Conservation (phyloP, 2,888 invertebrate species). For the Parapristionchus giblindavisi region DNA sequence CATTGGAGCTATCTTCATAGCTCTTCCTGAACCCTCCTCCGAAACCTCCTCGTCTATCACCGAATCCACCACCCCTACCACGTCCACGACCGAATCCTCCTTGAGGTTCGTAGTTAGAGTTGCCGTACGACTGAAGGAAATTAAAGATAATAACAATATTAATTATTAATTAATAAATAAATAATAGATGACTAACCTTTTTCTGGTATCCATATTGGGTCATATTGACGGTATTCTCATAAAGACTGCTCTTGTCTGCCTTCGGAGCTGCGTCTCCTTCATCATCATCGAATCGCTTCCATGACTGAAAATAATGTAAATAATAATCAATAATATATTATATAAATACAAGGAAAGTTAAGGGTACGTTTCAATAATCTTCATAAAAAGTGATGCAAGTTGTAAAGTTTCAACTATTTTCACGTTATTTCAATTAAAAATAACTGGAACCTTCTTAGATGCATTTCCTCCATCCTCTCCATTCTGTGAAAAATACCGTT, state of each 20-base stretch:
- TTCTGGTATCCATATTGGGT: conserved; percentile 23
- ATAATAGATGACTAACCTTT: conserved; percentile 14
- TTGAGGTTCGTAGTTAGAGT: conserved; percentile 10
- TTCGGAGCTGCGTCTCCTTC: background rate
- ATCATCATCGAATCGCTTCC: conserved; percentile 9
- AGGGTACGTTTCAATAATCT: too few relatives aligned
- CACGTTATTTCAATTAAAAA: too few relatives aligned
- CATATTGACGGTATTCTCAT: conserved; percentile 23
- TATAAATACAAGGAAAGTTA: too few relatives aligned
- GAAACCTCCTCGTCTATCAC: conserved; percentile 9
- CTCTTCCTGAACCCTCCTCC: background rate
- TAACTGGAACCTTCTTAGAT: too few relatives aligned
- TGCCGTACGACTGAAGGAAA: background rate
- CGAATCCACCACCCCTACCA: conserved; percentile 8
- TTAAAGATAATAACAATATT: background rate
- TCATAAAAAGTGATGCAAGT: too few relatives aligned
- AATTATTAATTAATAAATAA: background rate
- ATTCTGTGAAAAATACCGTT: too few relatives aligned
- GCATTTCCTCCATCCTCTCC: too few relatives aligned
- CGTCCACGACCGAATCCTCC: conserved; percentile 25
- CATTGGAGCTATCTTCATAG: background rate
- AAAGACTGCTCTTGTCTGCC: conserved; percentile 22
- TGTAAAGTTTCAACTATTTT: too few relatives aligned
- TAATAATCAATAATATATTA: too few relatives aligned
- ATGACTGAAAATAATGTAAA: conserved; percentile 5